phyloP scores from a whole-genome alignment of 1,140 invertebrate species.

The Chymomyza costata region DNA sequence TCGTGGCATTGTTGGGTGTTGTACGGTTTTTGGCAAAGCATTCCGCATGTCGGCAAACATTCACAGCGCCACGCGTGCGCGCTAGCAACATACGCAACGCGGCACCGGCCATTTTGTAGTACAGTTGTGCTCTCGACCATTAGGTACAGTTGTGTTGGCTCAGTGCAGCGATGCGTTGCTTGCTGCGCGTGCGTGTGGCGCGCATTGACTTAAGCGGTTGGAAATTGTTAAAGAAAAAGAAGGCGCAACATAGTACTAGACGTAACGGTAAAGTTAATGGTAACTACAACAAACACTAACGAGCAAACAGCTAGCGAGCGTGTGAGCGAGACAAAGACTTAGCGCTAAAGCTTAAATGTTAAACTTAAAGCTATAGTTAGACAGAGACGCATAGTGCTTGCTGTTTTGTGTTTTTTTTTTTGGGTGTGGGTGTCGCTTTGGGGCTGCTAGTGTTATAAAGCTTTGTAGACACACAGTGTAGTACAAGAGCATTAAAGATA shows the following conservation, averaged over 20 bases:
- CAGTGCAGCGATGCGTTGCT: conserved; percentile 37
- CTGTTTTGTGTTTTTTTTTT: too few relatives aligned
- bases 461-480: conserved; percentile 3
- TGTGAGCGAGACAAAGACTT: conserved; percentile 1
- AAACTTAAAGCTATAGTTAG: too few relatives aligned
- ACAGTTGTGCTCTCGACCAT: too few relatives aligned
- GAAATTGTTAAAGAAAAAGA: conserved; percentile 50
- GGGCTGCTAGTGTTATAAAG: too few relatives aligned
- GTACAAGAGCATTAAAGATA: too few relatives aligned
- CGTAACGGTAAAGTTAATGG: conserved; percentile 29
- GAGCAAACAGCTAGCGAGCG: conserved; percentile 41
- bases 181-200: conserved; percentile 36
- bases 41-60: conserved; percentile 45
- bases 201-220: conserved; percentile 58
- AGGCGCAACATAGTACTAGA: conserved; percentile 43
- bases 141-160: conserved; percentile 13
- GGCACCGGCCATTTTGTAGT: conserved; percentile 10
- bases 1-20: conserved; percentile 63
- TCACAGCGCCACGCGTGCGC: conserved; percentile 33
- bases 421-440: too few relatives aligned
- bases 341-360: too few relatives aligned
- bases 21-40: conserved; percentile 65
- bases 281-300: conserved; percentile 32
- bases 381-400: too few relatives aligned
- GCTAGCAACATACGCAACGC: conserved; percentile 38